phyloP scores from a whole-genome alignment of 2,113 vertebrate genomes.

The Tragelaphus imberbis region DNA sequence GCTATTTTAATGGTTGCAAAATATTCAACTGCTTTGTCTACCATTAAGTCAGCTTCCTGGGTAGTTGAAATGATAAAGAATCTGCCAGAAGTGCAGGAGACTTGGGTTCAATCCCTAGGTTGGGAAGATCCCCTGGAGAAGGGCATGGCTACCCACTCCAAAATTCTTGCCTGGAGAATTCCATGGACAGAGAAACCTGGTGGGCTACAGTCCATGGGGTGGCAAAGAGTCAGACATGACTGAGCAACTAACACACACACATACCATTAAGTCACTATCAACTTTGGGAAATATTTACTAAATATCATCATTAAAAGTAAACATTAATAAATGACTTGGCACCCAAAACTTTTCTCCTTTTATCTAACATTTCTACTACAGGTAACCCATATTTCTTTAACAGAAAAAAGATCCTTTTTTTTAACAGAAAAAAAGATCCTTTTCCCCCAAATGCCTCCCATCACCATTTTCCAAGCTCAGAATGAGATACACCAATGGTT shows the following conservation, averaged over 20 bases:
- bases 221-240: no score
- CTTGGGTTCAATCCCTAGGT: background rate
- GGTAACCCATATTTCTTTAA: background rate
- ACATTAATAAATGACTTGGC: background rate
- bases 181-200: background rate
- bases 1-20: background rate
- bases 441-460: background rate
- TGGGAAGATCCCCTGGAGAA: background rate
- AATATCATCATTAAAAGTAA: no score
- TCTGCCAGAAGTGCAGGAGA: background rate
- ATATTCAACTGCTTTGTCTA: background rate
- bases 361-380: background rate
- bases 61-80: background rate
- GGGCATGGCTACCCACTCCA: background rate
- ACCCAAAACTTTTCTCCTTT: background rate
- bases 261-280: no score
- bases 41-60: background rate
- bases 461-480: background rate
- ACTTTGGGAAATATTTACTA: no score
- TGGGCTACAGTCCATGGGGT: no score
- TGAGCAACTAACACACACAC: no score
- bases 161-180: background rate
- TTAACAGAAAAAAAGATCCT: no score
- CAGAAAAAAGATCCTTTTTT: no score
- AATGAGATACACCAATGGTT: background rate